phyloP scores from a whole-genome alignment of 2,888 invertebrate species.

The Ophion ellenae region DNA sequence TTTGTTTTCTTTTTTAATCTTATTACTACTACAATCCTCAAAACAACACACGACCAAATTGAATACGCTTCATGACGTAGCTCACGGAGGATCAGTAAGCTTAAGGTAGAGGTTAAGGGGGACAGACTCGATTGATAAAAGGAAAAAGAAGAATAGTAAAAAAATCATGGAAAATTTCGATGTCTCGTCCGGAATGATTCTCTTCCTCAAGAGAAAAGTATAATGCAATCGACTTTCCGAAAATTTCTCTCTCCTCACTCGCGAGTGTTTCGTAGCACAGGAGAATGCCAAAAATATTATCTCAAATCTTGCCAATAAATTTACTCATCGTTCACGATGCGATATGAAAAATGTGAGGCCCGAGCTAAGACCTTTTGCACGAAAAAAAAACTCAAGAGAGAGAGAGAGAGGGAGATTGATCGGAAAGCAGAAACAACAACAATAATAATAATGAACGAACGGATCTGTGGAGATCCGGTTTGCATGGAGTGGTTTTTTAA shows the following conservation, averaged over 20 bases:
- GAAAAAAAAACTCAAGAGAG: background rate
- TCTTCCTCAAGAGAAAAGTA: background rate
- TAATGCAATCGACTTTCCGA: background rate
- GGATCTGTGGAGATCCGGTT: slow-evolving; percentile 50
- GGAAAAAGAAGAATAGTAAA: slow-evolving; percentile 9
- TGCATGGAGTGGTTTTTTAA: slow-evolving; percentile 73
- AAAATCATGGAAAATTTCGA: background rate
- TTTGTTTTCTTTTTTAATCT: slow-evolving; percentile 3
- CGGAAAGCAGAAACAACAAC: slow-evolving; percentile 9
- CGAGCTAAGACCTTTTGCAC: background rate
- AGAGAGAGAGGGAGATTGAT: slow-evolving; percentile 8
- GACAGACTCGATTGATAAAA: slow-evolving; percentile 4
- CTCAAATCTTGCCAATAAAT: slow-evolving; percentile 62
- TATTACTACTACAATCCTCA: slow-evolving; percentile 2
- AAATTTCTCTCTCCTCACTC: background rate
- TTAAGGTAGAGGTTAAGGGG: slow-evolving; percentile 51
- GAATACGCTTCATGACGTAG: slow-evolving; percentile 1
- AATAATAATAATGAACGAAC: slow-evolving; percentile 10
- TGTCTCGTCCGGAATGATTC: background rate
- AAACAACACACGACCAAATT: slow-evolving; percentile 5
- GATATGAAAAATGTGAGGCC: background rate
- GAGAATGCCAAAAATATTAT: slow-evolving; percentile 43
- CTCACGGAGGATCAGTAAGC: slow-evolving; percentile 41
- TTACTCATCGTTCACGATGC: slow-evolving; percentile 8
- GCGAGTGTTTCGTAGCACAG: background rate